A percentile compares a stretch with the other conserved stretches of the same genome.
phyloP scores from a whole-genome alignment of 1,140 invertebrate genomes.

The Triops cancriformis region DNA sequence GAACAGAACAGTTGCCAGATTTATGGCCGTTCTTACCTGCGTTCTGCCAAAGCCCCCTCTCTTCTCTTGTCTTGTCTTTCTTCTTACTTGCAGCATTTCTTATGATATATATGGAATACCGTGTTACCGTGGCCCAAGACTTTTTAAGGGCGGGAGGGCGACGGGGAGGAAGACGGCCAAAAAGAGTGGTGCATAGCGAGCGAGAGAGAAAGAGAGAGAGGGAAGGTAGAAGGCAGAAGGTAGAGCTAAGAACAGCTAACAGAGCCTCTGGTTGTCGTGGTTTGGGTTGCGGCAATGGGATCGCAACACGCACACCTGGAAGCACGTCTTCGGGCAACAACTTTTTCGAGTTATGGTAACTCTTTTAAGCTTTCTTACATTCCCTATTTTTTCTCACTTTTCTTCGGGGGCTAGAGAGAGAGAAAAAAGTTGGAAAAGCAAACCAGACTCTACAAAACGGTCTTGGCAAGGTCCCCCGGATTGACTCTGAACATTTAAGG shows the following conservation, averaged over 20 bases:
- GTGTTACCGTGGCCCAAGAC: not conserved
- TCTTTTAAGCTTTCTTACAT: constrained; percentile 4
- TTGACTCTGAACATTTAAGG: too few species aligned
- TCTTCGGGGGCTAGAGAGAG: not conserved
- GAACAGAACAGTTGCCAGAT: constrained; percentile 9
- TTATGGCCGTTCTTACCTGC: constrained; percentile 9
- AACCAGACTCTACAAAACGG: too few species aligned
- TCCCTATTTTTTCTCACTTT: not conserved
- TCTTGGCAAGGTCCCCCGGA: too few species aligned
- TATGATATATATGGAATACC: constrained; percentile 8
- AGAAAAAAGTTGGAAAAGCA: too few species aligned
- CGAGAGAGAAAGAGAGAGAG: not conserved
- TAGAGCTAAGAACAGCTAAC: too few species aligned
- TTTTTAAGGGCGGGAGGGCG: not conserved
- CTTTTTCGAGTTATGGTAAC: constrained; percentile 10
- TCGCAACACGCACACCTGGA: not conserved
- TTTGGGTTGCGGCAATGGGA: constrained; percentile 8
- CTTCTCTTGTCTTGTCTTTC: constrained; percentile 5
- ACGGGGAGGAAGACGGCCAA: not conserved
- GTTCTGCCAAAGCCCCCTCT: not conserved
- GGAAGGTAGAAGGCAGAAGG: not conserved
- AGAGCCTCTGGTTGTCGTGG: not conserved
- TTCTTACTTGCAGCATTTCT: constrained; percentile 12
- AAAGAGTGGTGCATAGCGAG: not conserved
- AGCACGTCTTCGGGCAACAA: not conserved